Percentiles rank a stretch among this genome's conserved stretches.
phyloP scores from a whole-genome alignment of 1,140 invertebrate genomes.

The Acromyrmex echinatior region DNA sequence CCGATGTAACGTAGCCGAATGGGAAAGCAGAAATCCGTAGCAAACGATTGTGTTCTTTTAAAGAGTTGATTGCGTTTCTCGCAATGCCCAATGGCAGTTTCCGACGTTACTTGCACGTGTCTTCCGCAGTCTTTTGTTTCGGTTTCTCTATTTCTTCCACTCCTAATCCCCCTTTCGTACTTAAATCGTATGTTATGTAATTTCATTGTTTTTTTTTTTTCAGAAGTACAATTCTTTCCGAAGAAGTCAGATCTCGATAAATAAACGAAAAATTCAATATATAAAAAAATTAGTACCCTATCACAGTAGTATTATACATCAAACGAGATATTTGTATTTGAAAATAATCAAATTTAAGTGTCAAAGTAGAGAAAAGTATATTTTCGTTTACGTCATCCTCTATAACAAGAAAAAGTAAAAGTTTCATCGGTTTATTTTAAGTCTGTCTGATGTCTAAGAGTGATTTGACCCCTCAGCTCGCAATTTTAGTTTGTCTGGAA shows the following conservation, averaged over 20 bases:
- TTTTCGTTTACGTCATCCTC: background rate
- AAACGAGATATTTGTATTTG: background rate
- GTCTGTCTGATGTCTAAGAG: background rate
- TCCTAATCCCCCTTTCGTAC: slow-evolving; percentile 1
- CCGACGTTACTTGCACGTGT: slow-evolving; percentile 43
- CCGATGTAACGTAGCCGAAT: slow-evolving; percentile 44
- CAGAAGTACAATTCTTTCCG: background rate
- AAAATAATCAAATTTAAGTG: background rate
- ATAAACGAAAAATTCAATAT: background rate
- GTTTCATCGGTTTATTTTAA: background rate
- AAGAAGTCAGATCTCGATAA: background rate
- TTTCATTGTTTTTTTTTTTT: background rate
- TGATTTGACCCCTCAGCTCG: background rate
- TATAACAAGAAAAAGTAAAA: background rate
- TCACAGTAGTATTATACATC: too few species aligned
- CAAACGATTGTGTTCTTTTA: slow-evolving; percentile 50
- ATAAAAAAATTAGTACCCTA: background rate
- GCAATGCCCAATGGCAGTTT: slow-evolving; percentile 23
- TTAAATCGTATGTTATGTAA: slow-evolving; percentile 20
- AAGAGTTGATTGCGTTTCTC: slow-evolving; percentile 48
- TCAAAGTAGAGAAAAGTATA: background rate
- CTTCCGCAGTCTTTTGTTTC: slow-evolving; percentile 23
- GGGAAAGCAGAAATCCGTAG: slow-evolving; percentile 41
- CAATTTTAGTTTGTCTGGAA: background rate
- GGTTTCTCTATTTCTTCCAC: slow-evolving; percentile 17